These are phyloP conservation scores for Chaitophorus viminalis DNA, from an alignment of 2,888 invertebrate genomes.

Conservation along the genomic window DNA sequence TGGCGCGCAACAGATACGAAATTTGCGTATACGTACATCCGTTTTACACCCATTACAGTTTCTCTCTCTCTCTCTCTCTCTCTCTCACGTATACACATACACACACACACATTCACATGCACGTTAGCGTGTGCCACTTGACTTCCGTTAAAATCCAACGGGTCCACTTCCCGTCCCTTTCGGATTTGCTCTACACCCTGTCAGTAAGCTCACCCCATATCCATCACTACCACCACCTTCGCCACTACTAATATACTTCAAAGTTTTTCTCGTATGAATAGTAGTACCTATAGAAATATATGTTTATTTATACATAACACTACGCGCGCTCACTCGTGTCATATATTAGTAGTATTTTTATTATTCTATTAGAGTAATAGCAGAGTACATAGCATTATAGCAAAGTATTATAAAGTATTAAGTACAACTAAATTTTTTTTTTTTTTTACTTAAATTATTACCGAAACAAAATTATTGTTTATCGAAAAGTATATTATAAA, in stretches of 20 bases:
- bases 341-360: not conserved
- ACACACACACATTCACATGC: not conserved
- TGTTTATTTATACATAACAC: too few relatives aligned
- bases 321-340: not conserved
- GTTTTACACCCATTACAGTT: constrained; percentile 25
- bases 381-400: too few relatives aligned
- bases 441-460: too few relatives aligned
- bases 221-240: not conserved
- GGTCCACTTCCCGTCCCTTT: constrained; percentile 37
- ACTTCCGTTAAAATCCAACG: constrained; percentile 39
- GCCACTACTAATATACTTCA: not conserved
- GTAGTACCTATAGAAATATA: too few relatives aligned
- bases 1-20: constrained; percentile 40
- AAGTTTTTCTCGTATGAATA: too few relatives aligned
- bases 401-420: too few relatives aligned
- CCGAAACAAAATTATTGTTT: too few relatives aligned
- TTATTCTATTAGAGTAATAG: not conserved
- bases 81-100: too few relatives aligned
- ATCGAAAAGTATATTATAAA: too few relatives aligned
- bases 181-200: not conserved
- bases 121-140: constrained; percentile 21
- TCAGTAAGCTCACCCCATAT: too few relatives aligned
- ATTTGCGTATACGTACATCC: constrained; percentile 2
- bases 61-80: not conserved
- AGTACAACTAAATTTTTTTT: too few relatives aligned